Conservation (phyloP, 2,797 vertebrate genomes). For the Chelonia mydas region DNA sequence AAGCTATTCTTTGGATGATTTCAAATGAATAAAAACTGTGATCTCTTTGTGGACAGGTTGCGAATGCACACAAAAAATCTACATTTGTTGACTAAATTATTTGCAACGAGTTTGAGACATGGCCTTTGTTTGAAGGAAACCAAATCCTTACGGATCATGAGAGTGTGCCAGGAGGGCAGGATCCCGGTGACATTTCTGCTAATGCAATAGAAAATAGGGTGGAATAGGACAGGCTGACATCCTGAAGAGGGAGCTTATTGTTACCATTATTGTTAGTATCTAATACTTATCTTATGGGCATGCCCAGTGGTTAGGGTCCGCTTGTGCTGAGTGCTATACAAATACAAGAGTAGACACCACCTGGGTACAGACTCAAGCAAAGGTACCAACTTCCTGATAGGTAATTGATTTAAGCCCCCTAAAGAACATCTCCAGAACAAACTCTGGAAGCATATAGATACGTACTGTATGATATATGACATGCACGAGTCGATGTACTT, state of each 20-base stretch:
- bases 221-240: background rate
- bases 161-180: rapidly evolving
- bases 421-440: background rate
- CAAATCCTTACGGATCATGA: background rate
- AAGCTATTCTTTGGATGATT: background rate
- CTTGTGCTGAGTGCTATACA: background rate
- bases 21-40: background rate
- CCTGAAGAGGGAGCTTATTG: background rate
- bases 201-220: background rate
- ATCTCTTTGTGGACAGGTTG: background rate
- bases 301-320: background rate
- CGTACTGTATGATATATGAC: background rate
- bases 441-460: background rate
- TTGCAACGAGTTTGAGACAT: rapidly evolving
- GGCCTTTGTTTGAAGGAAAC: background rate
- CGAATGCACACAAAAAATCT: background rate
- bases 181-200: rapidly evolving
- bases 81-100: background rate
- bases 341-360: background rate
- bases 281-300: background rate
- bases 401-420: background rate
- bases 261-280: background rate
- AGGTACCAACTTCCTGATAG: background rate
- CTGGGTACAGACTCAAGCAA: background rate
- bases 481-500: background rate